Percentiles rank a stretch among this genome's conserved stretches.
Conservation (phyloP, 2,113 vertebrate genomes). For the Crotalus horridus region DNA sequence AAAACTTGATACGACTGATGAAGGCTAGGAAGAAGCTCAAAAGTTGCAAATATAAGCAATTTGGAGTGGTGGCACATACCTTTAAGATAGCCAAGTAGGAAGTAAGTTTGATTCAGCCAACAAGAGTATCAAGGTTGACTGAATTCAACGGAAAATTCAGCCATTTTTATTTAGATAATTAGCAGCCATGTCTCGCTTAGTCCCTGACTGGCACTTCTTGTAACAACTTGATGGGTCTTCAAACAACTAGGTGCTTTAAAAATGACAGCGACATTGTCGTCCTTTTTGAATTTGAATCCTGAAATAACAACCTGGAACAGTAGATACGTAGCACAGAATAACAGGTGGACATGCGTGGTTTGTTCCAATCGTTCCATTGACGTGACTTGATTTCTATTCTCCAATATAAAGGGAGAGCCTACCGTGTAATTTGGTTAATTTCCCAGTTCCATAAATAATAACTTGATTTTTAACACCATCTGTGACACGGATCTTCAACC, state of each 20-base stretch:
- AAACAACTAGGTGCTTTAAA: neutral
- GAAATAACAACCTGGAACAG: neutral
- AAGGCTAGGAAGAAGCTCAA: neutral
- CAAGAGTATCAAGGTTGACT: neutral
- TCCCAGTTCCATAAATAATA: neutral
- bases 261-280: neutral
- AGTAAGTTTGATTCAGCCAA: neutral
- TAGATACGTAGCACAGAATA: neutral
- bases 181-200: neutral
- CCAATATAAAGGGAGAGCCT: neutral
- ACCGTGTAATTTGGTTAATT: neutral
- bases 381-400: neutral
- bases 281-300: neutral
- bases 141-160: neutral
- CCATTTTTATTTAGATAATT: neutral
- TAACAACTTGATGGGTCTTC: neutral
- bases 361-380: neutral
- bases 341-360: neutral
- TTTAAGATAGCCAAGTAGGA: neutral
- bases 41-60: neutral
- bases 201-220: neutral
- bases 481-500: neutral
- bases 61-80: neutral
- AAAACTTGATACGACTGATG: neutral
- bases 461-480: neutral